Evolutionary conservation across 2,113 vertebrate species (phyloP), one percentile per base, ranked within the genome.

Genomic region (Ctenomys sociabilis): DNA sequence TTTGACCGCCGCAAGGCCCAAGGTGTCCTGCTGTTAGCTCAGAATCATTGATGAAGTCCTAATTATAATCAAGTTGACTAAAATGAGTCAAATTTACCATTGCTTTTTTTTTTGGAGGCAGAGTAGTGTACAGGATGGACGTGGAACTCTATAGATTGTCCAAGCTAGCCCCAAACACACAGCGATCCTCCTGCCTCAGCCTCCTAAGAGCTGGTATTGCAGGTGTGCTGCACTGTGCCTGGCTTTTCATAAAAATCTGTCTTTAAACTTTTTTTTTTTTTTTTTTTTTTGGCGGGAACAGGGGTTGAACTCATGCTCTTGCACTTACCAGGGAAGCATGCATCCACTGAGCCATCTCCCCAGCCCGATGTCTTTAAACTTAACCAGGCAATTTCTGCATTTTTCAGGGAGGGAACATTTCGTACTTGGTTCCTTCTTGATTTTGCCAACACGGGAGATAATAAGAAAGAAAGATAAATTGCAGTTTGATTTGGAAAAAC

Each of bases 401-500:
- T 82, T 49, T 52, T 92, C 73, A 85, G 14, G 37, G 8, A 85
- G 37, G 43, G 78, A 85, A 95, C n/a, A 75, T 10, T 92, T 91
- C 28, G 77, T 37, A 78, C 64, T 85, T 35, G 14, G 57, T 64
- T 59, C 37, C 45, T 78, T 88, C 52, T 86, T 78, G 72, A 85
- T 85, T 91, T 93, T 93, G 61, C 54, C 28, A 59, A 13, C 35
- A 86, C n/a, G 88, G 24, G 37, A 90, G 73, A 78, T 49, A 96
- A 75, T 37, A 63, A 40, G 45, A 94, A 78, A 35, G 87, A 83
- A 95, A 85, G 59, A 85, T 82, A 93, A 88, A 78, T 37, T 88
- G 82, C 81, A 91, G 86, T 91, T 84, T 89, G 75, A 45, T 92
- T 95, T 94, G 37, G 10, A 81, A 92, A 95, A 85, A 30, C 70